phyloP scores from a whole-genome alignment of 2,888 invertebrate genomes.

The Drosophila nr. perissopoda region DNA sequence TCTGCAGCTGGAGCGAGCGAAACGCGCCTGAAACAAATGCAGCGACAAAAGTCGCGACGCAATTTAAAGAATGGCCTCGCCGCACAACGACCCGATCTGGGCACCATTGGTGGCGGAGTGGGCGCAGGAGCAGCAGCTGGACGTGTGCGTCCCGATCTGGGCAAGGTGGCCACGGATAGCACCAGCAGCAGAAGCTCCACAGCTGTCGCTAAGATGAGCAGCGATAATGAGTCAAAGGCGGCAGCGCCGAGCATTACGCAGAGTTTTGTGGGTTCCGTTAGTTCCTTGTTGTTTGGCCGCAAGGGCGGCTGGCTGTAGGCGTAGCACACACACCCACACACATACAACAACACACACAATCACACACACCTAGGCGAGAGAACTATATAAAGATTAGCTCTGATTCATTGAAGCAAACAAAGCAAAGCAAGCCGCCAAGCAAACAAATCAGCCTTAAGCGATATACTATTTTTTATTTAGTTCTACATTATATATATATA shows the following conservation, averaged over 20 bases:
- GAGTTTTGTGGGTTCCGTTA: slow-evolving; percentile 90
- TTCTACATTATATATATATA: slow-evolving; percentile 21
- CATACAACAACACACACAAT: slow-evolving; percentile 11
- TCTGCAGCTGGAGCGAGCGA: slow-evolving; percentile 82
- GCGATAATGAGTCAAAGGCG: slow-evolving; percentile 69
- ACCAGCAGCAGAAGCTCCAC: slow-evolving; percentile 8
- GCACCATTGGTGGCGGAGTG: slow-evolving; percentile 85
- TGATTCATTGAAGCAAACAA: slow-evolving; percentile 41
- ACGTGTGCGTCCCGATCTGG: slow-evolving; percentile 79
- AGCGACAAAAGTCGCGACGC: slow-evolving; percentile 86
- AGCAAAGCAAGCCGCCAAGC: background rate
- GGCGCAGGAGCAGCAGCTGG: slow-evolving; percentile 77
- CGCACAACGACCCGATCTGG: slow-evolving; percentile 87
- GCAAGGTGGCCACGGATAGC: slow-evolving; percentile 64
- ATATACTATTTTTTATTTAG: slow-evolving; percentile 36
- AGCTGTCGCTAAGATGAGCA: slow-evolving; percentile 7
- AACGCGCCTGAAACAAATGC: slow-evolving; percentile 85
- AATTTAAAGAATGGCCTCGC: slow-evolving; percentile 86
- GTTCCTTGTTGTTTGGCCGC: slow-evolving; percentile 92
- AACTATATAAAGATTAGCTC: slow-evolving; percentile 12
- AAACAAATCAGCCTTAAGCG: slow-evolving; percentile 19
- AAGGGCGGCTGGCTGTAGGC: slow-evolving; percentile 92
- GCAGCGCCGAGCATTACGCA: slow-evolving; percentile 84
- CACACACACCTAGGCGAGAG: slow-evolving; percentile 7
- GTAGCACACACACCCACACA: background rate